Evolutionary conservation across 2,888 invertebrate genomes (phyloP), one percentile per base, ranked within the genome.

Genomic region (Drosophila kuntzei): DNA sequence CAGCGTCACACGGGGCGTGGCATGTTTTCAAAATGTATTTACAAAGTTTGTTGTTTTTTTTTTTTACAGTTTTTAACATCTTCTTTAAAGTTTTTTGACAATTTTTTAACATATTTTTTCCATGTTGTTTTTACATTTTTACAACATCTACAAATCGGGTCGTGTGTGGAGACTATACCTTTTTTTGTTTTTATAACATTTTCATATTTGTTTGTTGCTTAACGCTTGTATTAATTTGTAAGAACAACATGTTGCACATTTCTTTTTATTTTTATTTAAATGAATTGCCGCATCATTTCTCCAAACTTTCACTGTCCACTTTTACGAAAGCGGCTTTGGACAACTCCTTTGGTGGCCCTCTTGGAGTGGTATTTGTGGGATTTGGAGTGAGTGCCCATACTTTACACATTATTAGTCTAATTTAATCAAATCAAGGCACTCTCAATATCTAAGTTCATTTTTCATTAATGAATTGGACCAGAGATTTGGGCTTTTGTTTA

Each of bases 341-440:
- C 44, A 51, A 29, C 71, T 79, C 62, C 76, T 79, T 60, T 67
- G 82, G 88, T 82, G 82, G 87, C 72, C 71, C 79, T 34, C 59
- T 60, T 36, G 51, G 18, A 47, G 20, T 25, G 18, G 55, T 6
- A 29, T 50, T 39, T n/a, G n/a, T n/a, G n/a, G 54, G 44, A 27
- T 34, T 2, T 54, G 29, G 41, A 41, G 22, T 18, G 46, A 25
- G 57, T 67, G 67, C 29, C 68, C 74, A 74, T 79, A 81, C 71
- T 87, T 89, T 85, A 89, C 80, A 85, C 88, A 69, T 80, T 85
- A 77, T 79, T 87, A 77, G 75, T 64, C 73, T 77, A 74, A 76
- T 89, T 82, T 89, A 89, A 85, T 87, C 88, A 85, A 89, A 89
- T 89, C 76, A 81, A 89, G 67, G 70, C 82, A 73, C 76, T 66